Evolutionary conservation across 2,888 invertebrate genomes (phyloP), one percentile per base, ranked within the genome.

Genomic region (Euplexia lucipara): DNA sequence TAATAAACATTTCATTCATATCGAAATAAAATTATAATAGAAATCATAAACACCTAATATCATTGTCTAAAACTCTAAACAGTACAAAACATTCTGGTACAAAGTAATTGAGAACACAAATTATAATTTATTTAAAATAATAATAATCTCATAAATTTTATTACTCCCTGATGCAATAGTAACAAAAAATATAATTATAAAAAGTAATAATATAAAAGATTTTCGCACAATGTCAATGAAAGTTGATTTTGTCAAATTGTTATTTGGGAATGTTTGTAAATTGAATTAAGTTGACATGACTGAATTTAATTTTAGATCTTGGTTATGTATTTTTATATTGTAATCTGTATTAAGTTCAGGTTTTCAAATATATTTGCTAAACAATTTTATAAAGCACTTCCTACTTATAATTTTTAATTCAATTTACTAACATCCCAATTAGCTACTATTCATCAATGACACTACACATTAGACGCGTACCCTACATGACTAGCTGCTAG

Each of bases 401-500:
- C n/a, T n/a, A n/a, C n/a, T n/a, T n/a, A n/a, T n/a, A n/a, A n/a
- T 16, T 39, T 39, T 20, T 34, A 1, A 14, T 45, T 22, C 30
- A 48, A 44, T 57, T 49, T 45, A 53, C 32, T 54, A 73, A 73
- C 41, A 42, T 4, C 57, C 20, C 8, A 8, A 7, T 0, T 12
- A 35, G 41, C 22, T 32, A 62, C 35, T 51, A 37, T 41, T 16
- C 30, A 42, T 66, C 73, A 68, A 64, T 78, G 73, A 70, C 59
- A 76, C 58, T 59, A 69, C 49, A 72, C 69, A 60, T 44, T 61
- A 48, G 47, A 61, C 51, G 53, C 73, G 49, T 68, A 63, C 49
- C 65, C 78, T 79, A 81, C 65, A 70, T 84, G 87, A 87, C 87
- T 86, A 86, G 85, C 77, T 81, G 70, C 72, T 76, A 78, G 71